Base-by-base conservation (phyloP, 2,888 invertebrate genomes). In the Cryptocephalus moraei region DNA sequence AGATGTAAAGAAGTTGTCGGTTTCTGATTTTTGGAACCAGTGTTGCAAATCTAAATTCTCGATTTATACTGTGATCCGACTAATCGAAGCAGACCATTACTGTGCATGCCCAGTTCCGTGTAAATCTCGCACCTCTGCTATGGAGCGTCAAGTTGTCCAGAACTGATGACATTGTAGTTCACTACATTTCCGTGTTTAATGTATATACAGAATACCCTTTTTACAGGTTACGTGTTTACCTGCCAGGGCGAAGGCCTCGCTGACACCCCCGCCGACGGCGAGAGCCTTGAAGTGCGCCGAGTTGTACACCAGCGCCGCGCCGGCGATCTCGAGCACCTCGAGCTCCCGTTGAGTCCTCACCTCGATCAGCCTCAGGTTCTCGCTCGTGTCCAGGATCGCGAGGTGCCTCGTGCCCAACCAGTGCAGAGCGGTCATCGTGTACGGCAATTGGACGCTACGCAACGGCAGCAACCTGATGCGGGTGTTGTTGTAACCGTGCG, bases 181-280 rank as follows among this genome's bases (percentile, higher is more conserved):
- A 22, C 22, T 22, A 22, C 22, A 4, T 22, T n/a, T n/a, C n/a
- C n/a, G n/a, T n/a, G n/a, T n/a, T 22, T 22, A 22, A 2, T 6
- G 22, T 22, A 22, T 22, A 6, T 22, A 22, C 12, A 32, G 4
- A 22, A 42, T 32, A 3, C 31, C 10, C 10, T 6, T 22, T 32
- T 22, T 41, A 38, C 22, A 2, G 1, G 22, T 22, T 41, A 38
- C 22, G 1, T 2, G 22, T 13, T n/a, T 49, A 52, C 52, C 87
- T 45, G 84, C 84, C 51, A 80, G 69, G 0, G 85, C 84, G 79
- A 90, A 77, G 9, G 88, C 88, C 67, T 80, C 78, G 64, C 83
- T 84, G 51, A 86, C 97, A 65, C 93, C 92, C 0, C 96, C 95
- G 8, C 97, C 97, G 0, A 96, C 96, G 51, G 94, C 93, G 38